Evolutionary conservation across 1,140 invertebrate genomes (phyloP), one percentile per base, ranked within the genome.

Genomic region (Delia radicum): DNA sequence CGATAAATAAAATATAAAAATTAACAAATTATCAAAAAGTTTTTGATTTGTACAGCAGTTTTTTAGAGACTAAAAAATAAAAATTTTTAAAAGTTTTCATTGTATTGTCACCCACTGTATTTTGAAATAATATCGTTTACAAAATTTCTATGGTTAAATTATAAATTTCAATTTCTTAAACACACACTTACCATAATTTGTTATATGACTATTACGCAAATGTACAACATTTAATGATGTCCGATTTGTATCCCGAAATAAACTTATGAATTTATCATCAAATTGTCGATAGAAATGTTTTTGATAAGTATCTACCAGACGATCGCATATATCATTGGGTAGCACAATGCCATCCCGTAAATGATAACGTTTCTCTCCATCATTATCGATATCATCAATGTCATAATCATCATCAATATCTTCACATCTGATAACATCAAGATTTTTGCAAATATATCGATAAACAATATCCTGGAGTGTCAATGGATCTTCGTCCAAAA

Each of bases 291-390:
- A 78, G 77, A 89, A 87, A 26, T 88, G 88, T 77, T 89, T 89
- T 75, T 91, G 90, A 77, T 90, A 90, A 13, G 88, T 86, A 74
- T 90, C 85, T 5, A 95, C 86, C 18, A 94, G 74, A 48, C 88
- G 89, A 82, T 94, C 92, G 82, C 92, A 93, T 77, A 93, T 91
- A 86, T 92, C 92, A 78, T 89, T 90, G 7, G 92, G 93, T 55
- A 93, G 87, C 76, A 87, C 88, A 37, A 93, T 81, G 63, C 79
- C 80, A 2, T 79, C n/a, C 26, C 82, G 82, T 6, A 85, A 42
- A 29, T 28, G 46, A 31, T 62, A 69, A 13, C 33, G 28, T 48
- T 21, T 61, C 13, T 21, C 48, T 5, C 37, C 74, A 13, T 31
- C 46, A 13, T 33, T 33, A 29, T 73, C 31, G 2, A 27, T 37